phyloP scores from a whole-genome alignment of 2,888 invertebrate genomes.

The Papilio demoleus region DNA sequence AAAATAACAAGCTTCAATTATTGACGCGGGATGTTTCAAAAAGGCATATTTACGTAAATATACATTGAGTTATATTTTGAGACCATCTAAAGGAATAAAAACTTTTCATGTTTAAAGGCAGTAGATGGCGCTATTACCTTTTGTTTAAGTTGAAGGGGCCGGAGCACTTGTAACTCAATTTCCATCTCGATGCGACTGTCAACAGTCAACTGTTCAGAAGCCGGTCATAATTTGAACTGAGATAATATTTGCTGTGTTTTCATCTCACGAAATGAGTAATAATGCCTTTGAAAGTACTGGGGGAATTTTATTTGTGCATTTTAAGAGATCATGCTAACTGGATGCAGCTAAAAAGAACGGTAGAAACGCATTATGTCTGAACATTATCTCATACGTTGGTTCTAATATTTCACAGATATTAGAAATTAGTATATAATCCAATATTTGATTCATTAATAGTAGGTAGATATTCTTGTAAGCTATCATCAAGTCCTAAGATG shows the following conservation, averaged over 20 bases:
- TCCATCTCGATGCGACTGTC: constrained; percentile 51
- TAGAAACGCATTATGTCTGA: too few relatives aligned
- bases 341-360: too few relatives aligned
- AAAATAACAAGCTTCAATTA: background rate
- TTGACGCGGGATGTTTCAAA: background rate
- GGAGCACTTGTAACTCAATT: constrained; percentile 39
- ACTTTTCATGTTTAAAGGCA: constrained; percentile 26
- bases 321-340: background rate
- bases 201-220: constrained; percentile 46
- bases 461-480: too few relatives aligned
- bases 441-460: too few relatives aligned
- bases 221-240: constrained; percentile 30
- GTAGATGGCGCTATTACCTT: constrained; percentile 28
- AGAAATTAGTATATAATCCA: too few relatives aligned
- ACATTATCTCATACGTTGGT: too few relatives aligned
- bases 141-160: constrained; percentile 32
- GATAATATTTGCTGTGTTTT: constrained; percentile 15
- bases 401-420: too few relatives aligned
- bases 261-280: constrained; percentile 11
- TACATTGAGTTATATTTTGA: background rate
- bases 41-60: background rate
- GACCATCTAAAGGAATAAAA: background rate
- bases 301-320: background rate
- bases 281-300: background rate
- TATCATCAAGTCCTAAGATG: too few relatives aligned